Conservation (phyloP, 2,113 vertebrate genomes). For the Notarius quadriscutis region DNA sequence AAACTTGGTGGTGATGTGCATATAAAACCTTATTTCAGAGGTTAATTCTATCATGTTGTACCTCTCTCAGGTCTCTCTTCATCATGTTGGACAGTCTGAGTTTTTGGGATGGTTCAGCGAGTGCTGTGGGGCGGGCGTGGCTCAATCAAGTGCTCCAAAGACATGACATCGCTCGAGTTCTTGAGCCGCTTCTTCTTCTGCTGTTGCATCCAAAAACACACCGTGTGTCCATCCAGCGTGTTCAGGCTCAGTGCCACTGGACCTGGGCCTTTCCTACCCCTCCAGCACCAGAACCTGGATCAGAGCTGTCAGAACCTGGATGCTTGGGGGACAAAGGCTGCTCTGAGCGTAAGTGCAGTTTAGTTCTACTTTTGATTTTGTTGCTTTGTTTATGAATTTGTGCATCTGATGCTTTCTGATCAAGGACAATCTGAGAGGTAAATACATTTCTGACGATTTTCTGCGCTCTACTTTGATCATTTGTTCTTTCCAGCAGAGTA, state of each 20-base stretch:
- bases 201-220: conserved; percentile 98
- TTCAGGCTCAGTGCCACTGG: conserved; percentile 91
- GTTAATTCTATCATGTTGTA: background rate
- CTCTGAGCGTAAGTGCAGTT: conserved; percentile 76
- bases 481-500: conserved; percentile 66
- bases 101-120: conserved; percentile 91
- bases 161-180: conserved; percentile 94
- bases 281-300: conserved; percentile 59
- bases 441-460: background rate
- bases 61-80: conserved; percentile 84
- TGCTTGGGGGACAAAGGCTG: conserved; percentile 79
- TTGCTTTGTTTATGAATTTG: background rate
- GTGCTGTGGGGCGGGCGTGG: conserved; percentile 94
- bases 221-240: conserved; percentile 92
- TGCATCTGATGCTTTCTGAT: background rate
- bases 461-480: background rate
- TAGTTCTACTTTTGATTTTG: background rate
- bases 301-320: conserved; percentile 59
- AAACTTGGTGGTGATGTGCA: background rate
- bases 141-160: conserved; percentile 96
- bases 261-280: conserved; percentile 70
- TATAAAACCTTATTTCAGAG: background rate
- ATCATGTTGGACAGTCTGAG: conserved; percentile 98
- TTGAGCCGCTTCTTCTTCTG: conserved; percentile 91
- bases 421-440: background rate